Evolutionary conservation across 2,797 vertebrate genomes (phyloP).

Genomic region (Neostethus bicornis): DNA sequence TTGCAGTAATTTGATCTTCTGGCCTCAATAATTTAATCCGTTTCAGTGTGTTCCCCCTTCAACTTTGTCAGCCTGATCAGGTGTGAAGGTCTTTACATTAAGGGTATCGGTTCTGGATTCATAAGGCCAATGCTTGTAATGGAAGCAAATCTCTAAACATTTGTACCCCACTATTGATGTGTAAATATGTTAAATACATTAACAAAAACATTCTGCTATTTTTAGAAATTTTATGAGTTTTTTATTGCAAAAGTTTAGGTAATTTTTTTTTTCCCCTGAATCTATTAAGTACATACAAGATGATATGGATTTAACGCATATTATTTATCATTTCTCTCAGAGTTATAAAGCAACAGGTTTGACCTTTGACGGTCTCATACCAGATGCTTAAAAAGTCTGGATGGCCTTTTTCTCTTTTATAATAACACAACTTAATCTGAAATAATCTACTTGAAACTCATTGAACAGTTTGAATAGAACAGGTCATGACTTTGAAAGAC

Average conservation of each 20-base stretch:
- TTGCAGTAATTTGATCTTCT: conserved; percentile 66
- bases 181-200: too few relatives aligned
- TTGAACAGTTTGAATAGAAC: neutral
- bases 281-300: neutral
- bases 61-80: conserved; percentile 42
- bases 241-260: too few relatives aligned
- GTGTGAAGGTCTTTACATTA: conserved; percentile 37
- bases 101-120: neutral
- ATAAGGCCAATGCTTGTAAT: neutral
- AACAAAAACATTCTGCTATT: neutral
- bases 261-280: too few relatives aligned
- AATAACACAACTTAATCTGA: neutral
- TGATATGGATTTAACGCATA: neutral
- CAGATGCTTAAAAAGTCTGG: neutral
- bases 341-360: neutral
- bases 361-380: neutral
- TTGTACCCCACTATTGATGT: too few relatives aligned
- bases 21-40: conserved; percentile 77
- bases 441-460: neutral
- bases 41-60: conserved; percentile 24
- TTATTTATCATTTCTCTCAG: neutral
- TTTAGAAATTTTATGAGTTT: too few relatives aligned
- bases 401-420: neutral
- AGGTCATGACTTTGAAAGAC: neutral
- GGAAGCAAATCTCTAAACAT: too few relatives aligned